phyloP scores from a whole-genome alignment of 1,140 invertebrate species.

The Drosophila auraria region DNA sequence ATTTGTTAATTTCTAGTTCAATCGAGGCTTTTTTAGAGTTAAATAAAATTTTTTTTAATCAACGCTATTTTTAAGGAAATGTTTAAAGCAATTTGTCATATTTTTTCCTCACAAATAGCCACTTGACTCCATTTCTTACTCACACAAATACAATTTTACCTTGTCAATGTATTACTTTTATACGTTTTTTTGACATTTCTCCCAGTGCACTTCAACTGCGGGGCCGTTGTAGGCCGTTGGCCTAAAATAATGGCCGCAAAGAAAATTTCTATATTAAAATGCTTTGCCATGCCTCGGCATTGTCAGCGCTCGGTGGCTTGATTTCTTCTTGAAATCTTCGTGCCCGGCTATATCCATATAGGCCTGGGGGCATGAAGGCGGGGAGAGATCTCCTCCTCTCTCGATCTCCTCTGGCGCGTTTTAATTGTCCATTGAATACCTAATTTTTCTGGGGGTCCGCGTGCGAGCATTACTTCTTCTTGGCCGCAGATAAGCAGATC shows the following conservation, averaged over 20 bases:
- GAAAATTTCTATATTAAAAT: constrained; percentile 84
- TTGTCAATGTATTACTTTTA: too few relatives aligned
- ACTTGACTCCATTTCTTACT: too few relatives aligned
- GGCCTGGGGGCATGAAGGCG: background rate
- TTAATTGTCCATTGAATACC: constrained; percentile 55
- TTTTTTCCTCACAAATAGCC: too few relatives aligned
- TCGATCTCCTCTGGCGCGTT: constrained; percentile 44
- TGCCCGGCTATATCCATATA: constrained; percentile 21
- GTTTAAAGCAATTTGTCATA: too few relatives aligned
- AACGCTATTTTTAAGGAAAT: too few relatives aligned
- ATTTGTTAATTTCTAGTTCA: too few relatives aligned
- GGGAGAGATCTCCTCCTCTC: constrained; percentile 31
- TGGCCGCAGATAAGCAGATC: constrained; percentile 31
- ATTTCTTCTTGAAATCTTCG: constrained; percentile 57
- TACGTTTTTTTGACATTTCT: background rate
- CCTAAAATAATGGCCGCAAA: constrained; percentile 76
- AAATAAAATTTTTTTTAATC: too few relatives aligned
- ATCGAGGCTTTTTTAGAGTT: too few relatives aligned
- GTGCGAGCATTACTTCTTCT: constrained; percentile 18
- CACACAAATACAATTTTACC: too few relatives aligned
- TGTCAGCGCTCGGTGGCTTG: constrained; percentile 34
- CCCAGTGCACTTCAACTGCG: constrained; percentile 24
- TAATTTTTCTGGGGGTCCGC: constrained; percentile 29
- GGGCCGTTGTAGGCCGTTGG: constrained; percentile 82
- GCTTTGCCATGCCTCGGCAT: constrained; percentile 74